These are phyloP conservation scores for Formica aserva DNA, from an alignment of 2,888 invertebrate genomes.

Conservation along the genomic window DNA sequence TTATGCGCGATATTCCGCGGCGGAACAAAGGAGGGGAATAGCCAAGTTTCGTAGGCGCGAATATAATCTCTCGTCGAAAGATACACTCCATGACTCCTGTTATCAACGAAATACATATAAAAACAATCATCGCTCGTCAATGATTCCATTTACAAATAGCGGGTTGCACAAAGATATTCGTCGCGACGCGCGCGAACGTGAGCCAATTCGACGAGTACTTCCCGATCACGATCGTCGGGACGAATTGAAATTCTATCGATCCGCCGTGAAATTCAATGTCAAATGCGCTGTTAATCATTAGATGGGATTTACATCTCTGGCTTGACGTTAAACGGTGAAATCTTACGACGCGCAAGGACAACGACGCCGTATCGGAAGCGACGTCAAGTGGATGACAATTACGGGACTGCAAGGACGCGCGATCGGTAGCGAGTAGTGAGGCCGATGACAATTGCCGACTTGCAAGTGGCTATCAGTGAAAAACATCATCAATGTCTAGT, in stretches of 20 bases:
- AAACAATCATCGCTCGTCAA: not conserved
- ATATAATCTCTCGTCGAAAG: not conserved
- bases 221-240: not conserved
- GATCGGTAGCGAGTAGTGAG: slow-evolving; percentile 10
- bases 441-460: slow-evolving; percentile 19
- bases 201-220: slow-evolving; percentile 32
- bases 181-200: slow-evolving; percentile 9
- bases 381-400: slow-evolving; percentile 29
- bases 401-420: slow-evolving; percentile 3
- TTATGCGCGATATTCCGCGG: slow-evolving; percentile 7
- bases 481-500: not conserved
- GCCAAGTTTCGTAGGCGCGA: not conserved
- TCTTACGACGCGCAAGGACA: slow-evolving; percentile 31
- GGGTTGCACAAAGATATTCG: not conserved
- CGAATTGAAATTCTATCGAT: slow-evolving; percentile 17
- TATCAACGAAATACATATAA: not conserved
- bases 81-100: not conserved
- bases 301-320: not conserved
- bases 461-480: not conserved
- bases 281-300: not conserved
- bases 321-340: slow-evolving; percentile 20
- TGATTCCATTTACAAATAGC: not conserved
- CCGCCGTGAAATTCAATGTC: slow-evolving; percentile 11
- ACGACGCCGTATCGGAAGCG: slow-evolving; percentile 23
- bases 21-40: not conserved